Evolutionary conservation across 1,140 invertebrate genomes (phyloP), one percentile per base, ranked within the genome.

Genomic region (Pogonus chalceus): DNA sequence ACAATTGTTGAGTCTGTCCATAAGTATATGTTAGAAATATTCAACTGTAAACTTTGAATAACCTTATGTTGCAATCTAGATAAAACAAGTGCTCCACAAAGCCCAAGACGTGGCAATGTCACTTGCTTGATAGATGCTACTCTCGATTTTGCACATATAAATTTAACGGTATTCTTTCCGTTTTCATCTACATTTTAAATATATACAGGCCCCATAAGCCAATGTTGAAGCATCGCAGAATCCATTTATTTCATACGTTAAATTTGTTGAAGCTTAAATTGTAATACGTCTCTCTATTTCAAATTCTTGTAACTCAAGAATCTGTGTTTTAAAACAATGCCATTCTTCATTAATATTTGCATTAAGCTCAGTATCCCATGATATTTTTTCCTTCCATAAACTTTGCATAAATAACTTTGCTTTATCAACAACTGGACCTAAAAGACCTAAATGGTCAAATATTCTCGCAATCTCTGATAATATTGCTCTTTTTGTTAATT

Each of bases 151-250:
- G 59, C 51, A 43, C 53, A 58, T 1, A 58, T 26, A 14, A 58
- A 48, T 14, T 35, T 14, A 4, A 22, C 16, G 2, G 10, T n/a
- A 21, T 39, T n/a, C 9, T 35, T 22, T 2, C 49, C 49, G 4
- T 4, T 21, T 2, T 2, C 2, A 56, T 55, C 23, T 58, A 47
- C 22, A 20, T 21, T 52, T 31, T 1, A 56, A 53, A 56, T 65
- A 66, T 20, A 60, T 50, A 31, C 58, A 60, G 1, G 59, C 57
- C 10, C 62, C 65, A 21, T 66, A 66, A 14, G 62, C 62, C 9
- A 20, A 18, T 57, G 62, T 53, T 1, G 58, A 63, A 9, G 62
- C 60, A 51, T 64, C 56, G 49, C 54, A 51, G 49, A 62, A 60
- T 0, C 52, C 56, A 24, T 62, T 56, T 20, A 62, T 23, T 50